Conservation (phyloP, 2,797 vertebrate genomes). For the Leucoraja ocellata region DNA sequence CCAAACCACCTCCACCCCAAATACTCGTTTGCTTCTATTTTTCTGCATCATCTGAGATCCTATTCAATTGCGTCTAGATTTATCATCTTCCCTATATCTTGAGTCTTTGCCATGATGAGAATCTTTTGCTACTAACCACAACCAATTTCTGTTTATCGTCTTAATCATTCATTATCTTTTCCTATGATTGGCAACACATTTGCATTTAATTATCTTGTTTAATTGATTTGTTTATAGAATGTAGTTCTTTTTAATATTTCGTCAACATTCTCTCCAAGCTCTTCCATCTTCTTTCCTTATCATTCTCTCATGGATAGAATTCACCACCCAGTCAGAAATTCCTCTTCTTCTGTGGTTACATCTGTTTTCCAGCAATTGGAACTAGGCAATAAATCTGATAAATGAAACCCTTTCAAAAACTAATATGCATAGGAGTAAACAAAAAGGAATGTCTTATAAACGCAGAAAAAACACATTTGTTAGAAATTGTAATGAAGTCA, state of each 20-base stretch:
- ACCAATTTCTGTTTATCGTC: not conserved
- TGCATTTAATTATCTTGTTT: not conserved
- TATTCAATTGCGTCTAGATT: not conserved
- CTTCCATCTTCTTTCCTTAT: not conserved
- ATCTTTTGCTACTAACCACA: not conserved
- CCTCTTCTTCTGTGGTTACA: not conserved
- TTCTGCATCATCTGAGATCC: not conserved
- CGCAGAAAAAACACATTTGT: conserved; percentile 29
- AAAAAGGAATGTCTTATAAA: conserved; percentile 21
- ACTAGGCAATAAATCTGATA: not conserved
- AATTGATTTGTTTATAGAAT: not conserved
- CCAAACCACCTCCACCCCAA: not conserved
- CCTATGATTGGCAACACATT: not conserved
- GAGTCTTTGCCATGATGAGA: not conserved
- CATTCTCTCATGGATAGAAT: not conserved
- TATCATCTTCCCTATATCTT: not conserved
- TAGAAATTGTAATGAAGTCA: conserved; percentile 15
- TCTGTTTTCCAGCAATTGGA: not conserved
- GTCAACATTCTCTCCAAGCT: not conserved
- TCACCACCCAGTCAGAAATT: not conserved
- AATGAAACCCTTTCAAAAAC: not conserved
- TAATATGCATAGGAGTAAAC: not conserved
- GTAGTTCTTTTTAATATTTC: not conserved
- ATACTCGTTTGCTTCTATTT: not conserved
- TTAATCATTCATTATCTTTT: not conserved